Base-by-base conservation (phyloP, 1,140 invertebrate genomes). In the Lepidurus apus region DNA sequence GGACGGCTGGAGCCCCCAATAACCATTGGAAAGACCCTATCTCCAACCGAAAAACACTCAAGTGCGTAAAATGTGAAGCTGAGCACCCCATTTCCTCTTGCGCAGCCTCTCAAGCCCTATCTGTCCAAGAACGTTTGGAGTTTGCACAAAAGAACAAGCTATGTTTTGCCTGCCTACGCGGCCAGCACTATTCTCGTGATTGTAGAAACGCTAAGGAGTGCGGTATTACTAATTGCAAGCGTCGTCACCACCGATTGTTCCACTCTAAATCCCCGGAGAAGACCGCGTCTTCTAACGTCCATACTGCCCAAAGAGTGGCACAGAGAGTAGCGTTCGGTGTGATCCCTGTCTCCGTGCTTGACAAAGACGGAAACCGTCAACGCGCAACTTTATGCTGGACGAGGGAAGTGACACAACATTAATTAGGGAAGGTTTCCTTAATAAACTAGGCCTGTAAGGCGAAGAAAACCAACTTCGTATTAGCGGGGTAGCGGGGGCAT, bases 341-440 rank as follows among this genome's bases (percentile, higher is more conserved):
- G 11, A 77, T 26, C 7, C 43, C 42, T 24, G 42, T 77, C 21
- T 45, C 42, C 10, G 21, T 77, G 34, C 26, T 43, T 10, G 21
- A 42, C 10, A 45, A 77, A 3, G 7, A 24, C 17, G 8, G 45
- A 73, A 4, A 43, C 24, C 21, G 45, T 26, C 34, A 53, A 42
- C 11, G 7, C 10, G 77, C 77, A 1, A 78, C 43, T n/a, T 17
- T 65, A 17, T 78, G 65, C 24, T 42, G 17, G 77, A 78, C 47
- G 77, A 78, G 47, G 77, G 77, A 34, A 78, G 77, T 73, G 77
- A 78, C 53, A 53, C 43, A 1, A 26, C 77, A 13, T 34, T 78
- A 11, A 47, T 78, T 13, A 11, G 77, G 42, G 45, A 78, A 65
- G 77, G 26, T 4, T 78, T 78, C 77, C n/a, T 24, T 8, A 43